Evolutionary conservation across 1,140 invertebrate species (phyloP), one percentile per base, ranked within the genome.

Genomic region (Diploscapter pachys): DNA sequence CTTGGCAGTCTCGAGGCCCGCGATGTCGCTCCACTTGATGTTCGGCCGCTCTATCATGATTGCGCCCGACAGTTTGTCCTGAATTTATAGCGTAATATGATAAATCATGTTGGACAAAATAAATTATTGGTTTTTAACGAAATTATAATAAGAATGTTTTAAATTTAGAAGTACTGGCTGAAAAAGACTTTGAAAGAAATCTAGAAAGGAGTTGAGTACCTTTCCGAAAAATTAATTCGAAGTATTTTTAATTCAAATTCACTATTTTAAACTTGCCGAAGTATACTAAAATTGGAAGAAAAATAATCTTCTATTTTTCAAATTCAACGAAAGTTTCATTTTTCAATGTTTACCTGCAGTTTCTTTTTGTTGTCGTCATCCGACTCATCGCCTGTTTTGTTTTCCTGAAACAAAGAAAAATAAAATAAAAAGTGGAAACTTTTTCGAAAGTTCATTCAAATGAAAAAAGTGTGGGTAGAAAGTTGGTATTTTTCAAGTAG

Each of bases 1-100:
- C 87, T 99, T 99, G 11, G 97, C 97, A 72, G 90, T 91, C 86
- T 98, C 94, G 48, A 99, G 88, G 4, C 97, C 97, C 83, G 96
- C 96, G 3, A 99, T 95, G 89, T 99, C 97, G 70, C 91, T 92
- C 96, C 96, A 99, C 83, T 94, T 93, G 3, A 89, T 85, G 79
- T 89, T 88, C 13, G 88, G 88, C 79, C 86, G 88, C 86, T 99
- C 96, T 67, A 97, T 93, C 2, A 99, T 91, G 86, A 99, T 98
- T 4, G 96, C 95, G 11, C 93, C 89, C 87, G 75, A 67, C 79
- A 78, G 70, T 78, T 77, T 77, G 48, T 78, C 77, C 75, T 78
- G 52, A 78, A 76, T 31, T 31, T 1, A 31, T 1, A 31, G 31
- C 31, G 31, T 31, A 31, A 31, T 31, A 31, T 31, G 31, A 31